Evolutionary conservation across 2,797 vertebrate species (phyloP), one percentile per base, ranked within the genome.

Genomic region (Microchirus variegatus): DNA sequence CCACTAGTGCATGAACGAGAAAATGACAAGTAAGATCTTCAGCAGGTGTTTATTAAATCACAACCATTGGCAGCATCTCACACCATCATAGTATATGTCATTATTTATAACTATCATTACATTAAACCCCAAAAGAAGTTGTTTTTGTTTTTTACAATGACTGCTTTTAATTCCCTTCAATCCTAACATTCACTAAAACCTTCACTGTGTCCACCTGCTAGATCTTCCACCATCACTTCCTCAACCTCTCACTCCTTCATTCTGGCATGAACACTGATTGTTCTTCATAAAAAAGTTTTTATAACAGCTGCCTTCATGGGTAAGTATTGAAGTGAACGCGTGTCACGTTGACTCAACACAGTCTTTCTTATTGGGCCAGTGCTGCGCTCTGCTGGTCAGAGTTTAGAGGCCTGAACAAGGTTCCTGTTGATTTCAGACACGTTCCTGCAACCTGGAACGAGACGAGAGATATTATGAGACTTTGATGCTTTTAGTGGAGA

Each of bases 371-470:
- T 38, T 36, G 12, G 18, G 15, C 9, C 63, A n/a, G 42, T 47
- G 75, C 64, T 61, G 75, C 66, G 78, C 67, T 47, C 73, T 81
- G 66, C 61, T 84, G 80, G 64, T 93, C 75, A 99, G 37, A 98
- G 89, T 80, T 84, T 96, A 50, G 96, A 91, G 72, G 93, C 82
- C 82, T 95, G 96, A 81, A 99, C 90, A 37, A 99, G 89, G 87
- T 95, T 94, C 77, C 50, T 90, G 82, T 89, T 95, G 89, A 99
- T 96, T 83, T 98, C 96, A 1, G 95, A 87, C 40, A 98, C 44
- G 0, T 92, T 96, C 71, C 93, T 90, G 86, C 96, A 99, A 47
- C 97, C 96, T 99, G 77, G 48, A 77, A 11, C n/a, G n/a, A n/a
- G n/a, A n/a, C n/a, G 10, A 43, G 0, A 41, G 11, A 10, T 8